A percentile compares a stretch with the other conserved stretches of the same genome.
phyloP scores from a whole-genome alignment of 2,888 invertebrate genomes.

The Trichogramma dendrolimi region DNA sequence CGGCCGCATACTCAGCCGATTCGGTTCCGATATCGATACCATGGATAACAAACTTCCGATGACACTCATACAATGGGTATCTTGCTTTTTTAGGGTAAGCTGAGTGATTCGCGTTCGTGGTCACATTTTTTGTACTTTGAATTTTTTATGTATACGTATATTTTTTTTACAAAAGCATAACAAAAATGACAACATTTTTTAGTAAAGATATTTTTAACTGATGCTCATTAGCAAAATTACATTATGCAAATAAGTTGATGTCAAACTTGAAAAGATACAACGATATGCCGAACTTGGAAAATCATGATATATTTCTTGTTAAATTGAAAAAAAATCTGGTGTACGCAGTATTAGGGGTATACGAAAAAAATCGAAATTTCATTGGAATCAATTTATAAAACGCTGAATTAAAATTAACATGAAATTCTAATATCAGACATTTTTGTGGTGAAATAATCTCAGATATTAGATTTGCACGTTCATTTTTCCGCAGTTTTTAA shows the following conservation, averaged over 20 bases:
- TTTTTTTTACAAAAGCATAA: neutral
- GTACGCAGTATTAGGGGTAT: neutral
- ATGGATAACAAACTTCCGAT: slow-evolving; percentile 56
- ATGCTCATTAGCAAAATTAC: neutral
- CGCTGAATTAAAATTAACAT: neutral
- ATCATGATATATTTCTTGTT: too few relatives aligned
- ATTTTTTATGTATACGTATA: neutral
- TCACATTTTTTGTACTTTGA: neutral
- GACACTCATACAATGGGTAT: slow-evolving; percentile 42
- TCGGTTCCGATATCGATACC: slow-evolving; percentile 58
- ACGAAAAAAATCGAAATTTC: neutral
- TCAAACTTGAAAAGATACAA: too few relatives aligned
- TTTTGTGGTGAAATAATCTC: too few relatives aligned
- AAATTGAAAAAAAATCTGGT: too few relatives aligned
- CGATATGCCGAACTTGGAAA: too few relatives aligned
- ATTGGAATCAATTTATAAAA: neutral
- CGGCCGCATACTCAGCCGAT: slow-evolving; percentile 62
- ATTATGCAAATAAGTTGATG: too few relatives aligned
- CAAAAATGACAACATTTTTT: neutral
- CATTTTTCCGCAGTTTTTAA: slow-evolving; percentile 32
- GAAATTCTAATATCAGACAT: neutral
- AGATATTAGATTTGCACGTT: slow-evolving; percentile 7
- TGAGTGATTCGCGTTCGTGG: slow-evolving; percentile 16
- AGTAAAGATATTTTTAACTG: neutral
- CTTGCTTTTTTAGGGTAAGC: slow-evolving; percentile 47